These are phyloP conservation scores for Hydrotaea cyrtoneurina DNA, from an alignment of 2,888 invertebrate genomes.

Conservation along the genomic window DNA sequence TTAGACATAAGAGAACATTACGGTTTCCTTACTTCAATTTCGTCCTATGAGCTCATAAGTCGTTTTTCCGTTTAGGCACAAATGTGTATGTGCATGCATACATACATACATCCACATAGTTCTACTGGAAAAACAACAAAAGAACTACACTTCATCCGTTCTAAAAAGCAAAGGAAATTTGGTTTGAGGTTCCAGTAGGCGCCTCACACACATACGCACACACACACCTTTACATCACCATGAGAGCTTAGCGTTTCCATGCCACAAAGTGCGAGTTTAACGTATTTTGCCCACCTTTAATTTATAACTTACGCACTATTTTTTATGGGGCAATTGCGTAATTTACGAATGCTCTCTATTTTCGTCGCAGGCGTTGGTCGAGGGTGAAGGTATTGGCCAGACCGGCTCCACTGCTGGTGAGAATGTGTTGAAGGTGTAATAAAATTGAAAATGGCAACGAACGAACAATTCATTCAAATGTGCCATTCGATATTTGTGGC, in stretches of 20 bases:
- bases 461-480: constrained; percentile 4
- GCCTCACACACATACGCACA: background rate
- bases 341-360: constrained; percentile 38
- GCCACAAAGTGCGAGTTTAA: background rate
- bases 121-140: constrained; percentile 37
- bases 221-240: background rate
- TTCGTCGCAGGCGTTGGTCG: constrained; percentile 21
- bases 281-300: constrained; percentile 35
- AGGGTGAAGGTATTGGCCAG: background rate
- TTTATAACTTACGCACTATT: constrained; percentile 67
- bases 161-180: constrained; percentile 62
- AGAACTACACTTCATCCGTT: constrained; percentile 69
- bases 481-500: background rate
- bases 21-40: no score
- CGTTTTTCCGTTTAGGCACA: no score
- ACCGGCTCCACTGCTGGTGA: background rate
- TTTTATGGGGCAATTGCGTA: constrained; percentile 24
- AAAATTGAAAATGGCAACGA: constrained; percentile 40
- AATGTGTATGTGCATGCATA: background rate
- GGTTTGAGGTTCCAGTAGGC: constrained; percentile 50
- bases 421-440: constrained; percentile 36
- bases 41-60: no score
- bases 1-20: no score
- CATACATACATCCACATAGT: constrained; percentile 64
- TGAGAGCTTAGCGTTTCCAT: background rate